These are phyloP conservation scores for Drosophila neoperkinsi DNA, from an alignment of 2,888 invertebrate species.

Conservation along the genomic window DNA sequence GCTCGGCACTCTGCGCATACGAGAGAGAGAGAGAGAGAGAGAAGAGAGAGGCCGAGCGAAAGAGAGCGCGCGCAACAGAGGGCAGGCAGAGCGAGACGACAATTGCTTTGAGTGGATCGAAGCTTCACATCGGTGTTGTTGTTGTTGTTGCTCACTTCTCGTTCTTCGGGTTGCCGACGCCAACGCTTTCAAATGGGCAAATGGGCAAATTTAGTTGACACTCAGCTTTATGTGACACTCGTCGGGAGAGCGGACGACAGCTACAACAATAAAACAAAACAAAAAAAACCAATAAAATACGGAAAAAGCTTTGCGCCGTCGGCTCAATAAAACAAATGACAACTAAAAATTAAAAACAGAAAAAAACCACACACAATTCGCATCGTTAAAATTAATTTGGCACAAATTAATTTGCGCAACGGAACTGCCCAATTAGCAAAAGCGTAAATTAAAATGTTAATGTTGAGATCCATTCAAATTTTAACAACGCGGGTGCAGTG, in stretches of 20 bases:
- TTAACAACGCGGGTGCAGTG: conserved; percentile 57
- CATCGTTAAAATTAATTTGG: conserved; percentile 56
- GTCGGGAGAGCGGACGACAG: conserved; percentile 72
- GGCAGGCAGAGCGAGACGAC: conserved; percentile 48
- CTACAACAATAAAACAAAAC: conserved; percentile 27
- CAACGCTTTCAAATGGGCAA: conserved; percentile 53
- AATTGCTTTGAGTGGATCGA: conserved; percentile 47
- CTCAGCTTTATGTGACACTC: conserved; percentile 80
- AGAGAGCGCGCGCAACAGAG: conserved; percentile 38
- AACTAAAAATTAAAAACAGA: conserved; percentile 13
- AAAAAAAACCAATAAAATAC: conserved; percentile 4
- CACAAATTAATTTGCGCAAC: conserved; percentile 75
- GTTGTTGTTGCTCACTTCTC: conserved; percentile 15
- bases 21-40: conserved; percentile 23
- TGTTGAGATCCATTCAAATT: background rate
- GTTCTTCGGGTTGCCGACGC: conserved; percentile 35
- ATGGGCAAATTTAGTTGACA: conserved; percentile 71
- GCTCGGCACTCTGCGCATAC: conserved; percentile 1
- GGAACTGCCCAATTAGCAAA: conserved; percentile 69
- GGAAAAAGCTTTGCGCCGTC: conserved; percentile 59
- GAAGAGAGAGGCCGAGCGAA: conserved; percentile 15
- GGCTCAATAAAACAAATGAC: conserved; percentile 38
- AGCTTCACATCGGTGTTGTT: conserved; percentile 31
- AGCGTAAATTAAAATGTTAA: conserved; percentile 27
- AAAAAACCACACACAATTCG: conserved; percentile 28